Percentiles rank a stretch among this genome's conserved stretches.
Conservation (phyloP, 2,888 invertebrate genomes). For the Peribatodes rhomboidaria region DNA sequence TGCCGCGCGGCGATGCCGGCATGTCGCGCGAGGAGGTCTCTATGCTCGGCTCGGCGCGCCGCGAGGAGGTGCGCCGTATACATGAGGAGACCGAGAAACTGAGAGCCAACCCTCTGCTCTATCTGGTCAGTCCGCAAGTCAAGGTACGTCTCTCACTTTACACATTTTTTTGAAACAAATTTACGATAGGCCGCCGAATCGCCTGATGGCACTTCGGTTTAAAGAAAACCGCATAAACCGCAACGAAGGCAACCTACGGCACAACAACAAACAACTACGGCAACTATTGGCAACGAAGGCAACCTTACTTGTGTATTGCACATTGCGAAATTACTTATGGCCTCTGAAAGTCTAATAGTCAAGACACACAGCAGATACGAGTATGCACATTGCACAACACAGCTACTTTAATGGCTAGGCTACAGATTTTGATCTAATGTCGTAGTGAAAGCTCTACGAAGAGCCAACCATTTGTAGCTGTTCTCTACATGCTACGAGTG, state of each 20-base stretch:
- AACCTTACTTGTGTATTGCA: no score
- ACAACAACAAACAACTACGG: no score
- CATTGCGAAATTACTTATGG: no score
- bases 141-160: conserved; percentile 88
- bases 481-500: conserved; percentile 7
- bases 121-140: conserved; percentile 98
- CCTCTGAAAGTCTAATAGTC: no score
- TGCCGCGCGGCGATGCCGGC: conserved; percentile 90
- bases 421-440: neutral
- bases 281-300: no score
- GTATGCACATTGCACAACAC: no score
- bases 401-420: no score
- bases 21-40: conserved; percentile 99
- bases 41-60: conserved; percentile 95
- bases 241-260: no score
- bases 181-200: no score
- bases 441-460: neutral
- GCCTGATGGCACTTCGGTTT: no score
- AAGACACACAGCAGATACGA: no score
- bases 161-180: neutral
- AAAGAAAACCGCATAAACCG: no score
- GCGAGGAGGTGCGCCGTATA: conserved; percentile 97
- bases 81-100: conserved; percentile 96
- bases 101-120: conserved; percentile 97
- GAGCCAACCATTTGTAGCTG: conserved; percentile 3